Conservation (phyloP, 2,113 vertebrate species). For the Apteryx owenii region DNA sequence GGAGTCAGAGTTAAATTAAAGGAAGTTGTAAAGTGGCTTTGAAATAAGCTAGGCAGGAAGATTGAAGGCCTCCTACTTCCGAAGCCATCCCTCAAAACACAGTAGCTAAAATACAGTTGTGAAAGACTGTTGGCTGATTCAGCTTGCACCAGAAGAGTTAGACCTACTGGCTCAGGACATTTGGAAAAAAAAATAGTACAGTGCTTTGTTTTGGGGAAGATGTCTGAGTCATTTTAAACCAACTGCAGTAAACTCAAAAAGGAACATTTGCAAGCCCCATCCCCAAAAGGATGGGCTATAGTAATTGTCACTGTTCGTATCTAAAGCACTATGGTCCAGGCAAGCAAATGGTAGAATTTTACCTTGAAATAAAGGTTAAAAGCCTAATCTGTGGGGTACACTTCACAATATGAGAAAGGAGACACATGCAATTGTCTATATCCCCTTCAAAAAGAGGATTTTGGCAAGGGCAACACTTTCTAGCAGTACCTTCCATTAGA, state of each 20-base stretch:
- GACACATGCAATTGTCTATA: neutral
- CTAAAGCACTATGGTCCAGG: neutral
- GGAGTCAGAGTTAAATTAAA: neutral
- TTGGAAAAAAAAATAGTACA: neutral
- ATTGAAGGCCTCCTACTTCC: neutral
- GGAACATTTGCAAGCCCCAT: neutral
- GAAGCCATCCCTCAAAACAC: neutral
- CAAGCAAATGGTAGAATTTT: neutral
- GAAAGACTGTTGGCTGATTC: neutral
- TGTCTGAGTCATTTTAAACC: neutral
- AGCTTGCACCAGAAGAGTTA: neutral
- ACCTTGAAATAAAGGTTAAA: neutral
- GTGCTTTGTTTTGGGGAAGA: neutral
- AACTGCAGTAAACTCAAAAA: neutral
- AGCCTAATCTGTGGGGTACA: neutral
- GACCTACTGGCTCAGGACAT: neutral
- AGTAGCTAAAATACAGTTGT: neutral
- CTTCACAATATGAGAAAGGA: neutral
- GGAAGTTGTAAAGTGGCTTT: neutral
- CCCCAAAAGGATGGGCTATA: neutral
- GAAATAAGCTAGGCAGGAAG: neutral
- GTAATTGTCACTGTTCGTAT: neutral
- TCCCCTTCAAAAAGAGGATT: neutral
- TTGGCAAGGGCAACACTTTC: neutral
- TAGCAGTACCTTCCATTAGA: neutral